These are phyloP conservation scores for Zosterops japonicus DNA, from an alignment of 2,113 vertebrate species.

Conservation along the genomic window DNA sequence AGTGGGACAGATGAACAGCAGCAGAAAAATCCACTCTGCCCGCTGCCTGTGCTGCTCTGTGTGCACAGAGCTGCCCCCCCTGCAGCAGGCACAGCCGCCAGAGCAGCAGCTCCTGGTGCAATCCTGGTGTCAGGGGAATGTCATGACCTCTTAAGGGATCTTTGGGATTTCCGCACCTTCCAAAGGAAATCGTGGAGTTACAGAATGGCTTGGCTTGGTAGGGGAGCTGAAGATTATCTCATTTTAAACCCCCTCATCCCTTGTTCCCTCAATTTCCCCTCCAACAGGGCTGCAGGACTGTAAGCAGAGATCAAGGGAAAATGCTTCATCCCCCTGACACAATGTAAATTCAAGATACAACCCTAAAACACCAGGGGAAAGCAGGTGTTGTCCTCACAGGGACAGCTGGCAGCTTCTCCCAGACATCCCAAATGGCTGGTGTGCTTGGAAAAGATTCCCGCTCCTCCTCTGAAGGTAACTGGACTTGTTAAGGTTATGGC, in stretches of 20 bases:
- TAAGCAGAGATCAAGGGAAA: background rate
- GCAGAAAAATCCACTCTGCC: background rate
- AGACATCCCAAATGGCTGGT: background rate
- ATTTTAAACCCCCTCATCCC: background rate
- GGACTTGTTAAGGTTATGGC: background rate
- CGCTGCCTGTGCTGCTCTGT: background rate
- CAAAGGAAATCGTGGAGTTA: background rate
- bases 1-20: background rate
- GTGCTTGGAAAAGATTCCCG: background rate
- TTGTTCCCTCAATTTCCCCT: background rate
- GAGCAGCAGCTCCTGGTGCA: background rate
- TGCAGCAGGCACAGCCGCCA: background rate
- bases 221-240: background rate
- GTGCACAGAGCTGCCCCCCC: background rate
- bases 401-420: background rate
- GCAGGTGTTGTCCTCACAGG: background rate
- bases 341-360: background rate
- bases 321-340: background rate
- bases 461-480: background rate
- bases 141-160: background rate
- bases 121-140: fast-evolving
- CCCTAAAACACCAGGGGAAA: background rate
- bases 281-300: background rate
- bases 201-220: background rate
- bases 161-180: background rate